Percentiles rank a stretch among this genome's conserved stretches.
Evolutionary conservation across 2,113 vertebrate genomes (phyloP).

Genomic region (Halcyon senegalensis): DNA sequence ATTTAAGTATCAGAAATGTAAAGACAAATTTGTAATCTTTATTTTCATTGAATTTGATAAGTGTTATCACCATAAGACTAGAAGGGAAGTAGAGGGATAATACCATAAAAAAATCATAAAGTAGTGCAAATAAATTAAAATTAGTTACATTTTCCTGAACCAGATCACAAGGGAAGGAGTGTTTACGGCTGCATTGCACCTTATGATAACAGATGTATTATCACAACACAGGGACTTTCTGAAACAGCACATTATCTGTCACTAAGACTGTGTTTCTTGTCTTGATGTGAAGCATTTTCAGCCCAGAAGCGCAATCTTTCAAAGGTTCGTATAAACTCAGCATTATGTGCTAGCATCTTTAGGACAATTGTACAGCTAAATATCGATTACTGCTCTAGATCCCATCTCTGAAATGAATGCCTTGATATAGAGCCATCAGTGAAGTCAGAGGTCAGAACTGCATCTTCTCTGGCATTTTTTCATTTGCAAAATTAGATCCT

Average conservation of each 20-base stretch:
- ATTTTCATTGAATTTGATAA: neutral
- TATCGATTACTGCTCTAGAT: neutral
- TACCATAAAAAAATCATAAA: neutral
- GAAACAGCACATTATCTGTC: neutral
- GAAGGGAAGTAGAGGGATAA: neutral
- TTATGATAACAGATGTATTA: neutral
- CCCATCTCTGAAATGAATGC: neutral
- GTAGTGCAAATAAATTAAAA: neutral
- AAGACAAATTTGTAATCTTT: neutral
- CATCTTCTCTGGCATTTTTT: neutral
- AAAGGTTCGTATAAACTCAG: neutral
- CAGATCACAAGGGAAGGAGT: neutral
- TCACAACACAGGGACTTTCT: neutral
- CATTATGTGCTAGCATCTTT: neutral
- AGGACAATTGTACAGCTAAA: accelerated
- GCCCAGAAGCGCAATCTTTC: neutral
- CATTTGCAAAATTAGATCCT: neutral
- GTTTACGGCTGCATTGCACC: neutral
- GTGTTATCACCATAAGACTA: neutral
- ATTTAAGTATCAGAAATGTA: neutral
- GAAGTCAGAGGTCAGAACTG: neutral
- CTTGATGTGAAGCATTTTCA: neutral
- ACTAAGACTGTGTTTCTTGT: neutral
- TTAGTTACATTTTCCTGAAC: neutral
- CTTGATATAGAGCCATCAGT: neutral